Evolutionary conservation across 2,888 invertebrate species (phyloP), one percentile per base, ranked within the genome.

Genomic region (Noctua fimbriata): DNA sequence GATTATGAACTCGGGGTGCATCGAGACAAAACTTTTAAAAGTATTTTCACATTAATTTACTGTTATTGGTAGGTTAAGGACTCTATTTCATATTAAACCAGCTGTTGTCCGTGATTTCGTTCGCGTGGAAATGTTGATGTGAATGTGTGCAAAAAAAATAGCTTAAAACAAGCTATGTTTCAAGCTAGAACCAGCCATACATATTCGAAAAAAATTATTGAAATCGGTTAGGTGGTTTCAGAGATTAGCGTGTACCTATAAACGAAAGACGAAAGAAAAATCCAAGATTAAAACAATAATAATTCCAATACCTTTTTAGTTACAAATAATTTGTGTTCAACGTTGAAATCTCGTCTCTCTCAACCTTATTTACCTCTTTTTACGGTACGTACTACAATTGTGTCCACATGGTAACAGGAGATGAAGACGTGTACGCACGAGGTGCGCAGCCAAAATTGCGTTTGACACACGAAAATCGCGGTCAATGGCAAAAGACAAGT

Each of bases 401-500:
- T 24, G 21, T 60, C 47, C 32, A 52, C 47, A 63, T 73, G 69
- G 60, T 32, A 74, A 60, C 32, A 65, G 74, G 74, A 86, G 76
- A 85, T 81, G 73, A 70, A 79, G 24, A 49, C 63, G 60, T 76
- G 79, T 74, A 76, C 60, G 67, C 70, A 83, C 76, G 73, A 81
- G 76, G 79, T 77, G 73, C 77, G 77, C 73, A 73, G 63, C 44
- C 41, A 78, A 82, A 87, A 72, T 84, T 84, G 83, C 82, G 78
- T 88, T 89, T 89, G 90, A 89, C 90, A 91, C 85, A 89, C 88
- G 88, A 89, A 87, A 88, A 93, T 91, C 88, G 90, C 90, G 93
- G 93, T 93, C 93, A 93, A 93, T 92, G 91, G 91, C 89, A 92
- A 86, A 91, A 90, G 91, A 91, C 91, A 92, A 91, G 89, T 89